These are phyloP conservation scores for Cistogaster globosa DNA, from an alignment of 2,888 invertebrate species.

Conservation along the genomic window DNA sequence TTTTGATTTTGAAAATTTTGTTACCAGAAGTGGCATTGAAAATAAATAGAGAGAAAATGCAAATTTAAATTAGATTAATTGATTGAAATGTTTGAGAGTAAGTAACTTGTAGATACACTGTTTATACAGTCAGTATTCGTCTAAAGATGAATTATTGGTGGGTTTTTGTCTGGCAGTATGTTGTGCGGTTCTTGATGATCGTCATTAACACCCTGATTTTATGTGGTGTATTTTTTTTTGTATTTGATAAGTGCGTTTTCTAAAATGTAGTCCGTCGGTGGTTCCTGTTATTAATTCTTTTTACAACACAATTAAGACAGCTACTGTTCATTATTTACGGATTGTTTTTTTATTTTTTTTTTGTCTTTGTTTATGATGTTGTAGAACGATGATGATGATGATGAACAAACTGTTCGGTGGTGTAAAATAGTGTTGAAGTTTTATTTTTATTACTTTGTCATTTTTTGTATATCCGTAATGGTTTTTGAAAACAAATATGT, in stretches of 20 bases:
- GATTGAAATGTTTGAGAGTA: constrained; percentile 77
- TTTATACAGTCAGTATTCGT: constrained; percentile 2
- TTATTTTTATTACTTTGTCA: constrained; percentile 46
- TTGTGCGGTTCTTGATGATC: constrained; percentile 51
- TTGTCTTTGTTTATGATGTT: constrained; percentile 24
- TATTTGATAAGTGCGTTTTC: constrained; percentile 58
- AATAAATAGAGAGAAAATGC: constrained; percentile 63
- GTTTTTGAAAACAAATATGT: constrained; percentile 65
- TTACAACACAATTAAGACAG: constrained; percentile 59
- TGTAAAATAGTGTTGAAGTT: constrained; percentile 64
- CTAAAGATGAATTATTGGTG: background rate
- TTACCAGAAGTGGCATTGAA: constrained; percentile 59
- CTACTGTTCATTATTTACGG: constrained; percentile 3
- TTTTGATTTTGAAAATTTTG: constrained; percentile 34
- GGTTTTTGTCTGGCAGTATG: background rate
- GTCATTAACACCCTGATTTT: constrained; percentile 64
- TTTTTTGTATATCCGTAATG: constrained; percentile 64
- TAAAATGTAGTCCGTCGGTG: constrained; percentile 64
- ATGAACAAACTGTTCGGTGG: constrained; percentile 46
- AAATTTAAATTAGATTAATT: constrained; percentile 82
- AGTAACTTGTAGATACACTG: constrained; percentile 60
- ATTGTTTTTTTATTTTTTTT: constrained; percentile 28
- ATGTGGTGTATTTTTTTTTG: constrained; percentile 40
- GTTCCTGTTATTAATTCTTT: constrained; percentile 69
- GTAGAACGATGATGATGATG: constrained; percentile 18